Evolutionary conservation across 2,888 invertebrate species (phyloP).

Genomic region (Stictocephala bisonia): DNA sequence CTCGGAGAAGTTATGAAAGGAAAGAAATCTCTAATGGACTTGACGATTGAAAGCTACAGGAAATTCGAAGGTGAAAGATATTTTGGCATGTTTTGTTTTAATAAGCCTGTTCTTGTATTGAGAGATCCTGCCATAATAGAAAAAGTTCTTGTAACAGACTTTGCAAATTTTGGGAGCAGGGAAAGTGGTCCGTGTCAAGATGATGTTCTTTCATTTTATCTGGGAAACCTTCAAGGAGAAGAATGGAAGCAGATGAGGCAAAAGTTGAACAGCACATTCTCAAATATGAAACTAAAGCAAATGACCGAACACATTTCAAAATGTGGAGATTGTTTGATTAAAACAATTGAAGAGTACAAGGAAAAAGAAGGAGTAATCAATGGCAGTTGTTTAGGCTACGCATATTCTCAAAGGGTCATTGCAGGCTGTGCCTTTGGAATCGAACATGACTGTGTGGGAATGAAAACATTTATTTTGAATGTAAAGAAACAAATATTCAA

Average conservation of each 20-base stretch:
- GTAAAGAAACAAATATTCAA: background rate
- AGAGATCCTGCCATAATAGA: conserved; percentile 1
- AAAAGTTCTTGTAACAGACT: conserved; percentile 2
- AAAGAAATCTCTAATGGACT: conserved; percentile 9
- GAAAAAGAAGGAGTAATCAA: background rate
- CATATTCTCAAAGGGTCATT: conserved; percentile 1
- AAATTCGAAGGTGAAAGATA: conserved; percentile 1
- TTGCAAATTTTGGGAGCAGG: background rate
- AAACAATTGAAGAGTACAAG: background rate
- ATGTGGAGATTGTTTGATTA: background rate
- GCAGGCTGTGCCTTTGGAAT: conserved; percentile 21
- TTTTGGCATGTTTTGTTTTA: conserved; percentile 16
- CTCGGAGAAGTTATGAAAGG: conserved; percentile 55
- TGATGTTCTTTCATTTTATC: background rate
- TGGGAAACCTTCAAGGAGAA: conserved; percentile 7
- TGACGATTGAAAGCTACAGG: background rate
- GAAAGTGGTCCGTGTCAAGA: background rate
- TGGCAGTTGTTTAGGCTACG: background rate
- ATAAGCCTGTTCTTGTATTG: conserved; percentile 10
- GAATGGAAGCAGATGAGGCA: conserved; percentile 4
- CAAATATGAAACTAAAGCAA: conserved; percentile 12
- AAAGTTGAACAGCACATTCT: conserved; percentile 21
- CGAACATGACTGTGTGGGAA: background rate
- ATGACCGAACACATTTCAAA: conserved; percentile 6
- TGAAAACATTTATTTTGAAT: background rate